Conservation (phyloP, 1,140 invertebrate genomes). For the Cotesia vestalis region DNA sequence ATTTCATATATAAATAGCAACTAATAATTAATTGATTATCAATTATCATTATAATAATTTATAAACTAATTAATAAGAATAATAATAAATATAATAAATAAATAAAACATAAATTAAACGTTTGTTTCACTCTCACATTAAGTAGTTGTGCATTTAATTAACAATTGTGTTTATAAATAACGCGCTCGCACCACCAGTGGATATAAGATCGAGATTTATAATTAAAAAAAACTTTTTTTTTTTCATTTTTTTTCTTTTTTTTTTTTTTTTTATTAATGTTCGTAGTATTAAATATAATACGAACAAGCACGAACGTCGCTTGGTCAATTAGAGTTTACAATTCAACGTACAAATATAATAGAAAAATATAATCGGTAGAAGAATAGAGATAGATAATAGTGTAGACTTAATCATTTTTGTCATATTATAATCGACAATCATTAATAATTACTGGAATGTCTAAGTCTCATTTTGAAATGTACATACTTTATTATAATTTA, state of each 20-base stretch:
- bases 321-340: constrained; percentile 63
- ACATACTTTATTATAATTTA: constrained; percentile 31
- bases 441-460: constrained; percentile 46
- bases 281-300: constrained; percentile 22
- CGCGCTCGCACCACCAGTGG: constrained; percentile 26
- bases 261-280: constrained; percentile 34
- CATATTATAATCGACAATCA: constrained; percentile 40
- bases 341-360: constrained; percentile 67
- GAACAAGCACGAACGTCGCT: constrained; percentile 53
- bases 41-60: too few species aligned
- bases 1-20: too few species aligned
- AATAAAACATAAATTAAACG: constrained; percentile 5
- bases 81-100: background rate
- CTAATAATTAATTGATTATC: too few species aligned
- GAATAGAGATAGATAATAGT: constrained; percentile 65
- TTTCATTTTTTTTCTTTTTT: constrained; percentile 11
- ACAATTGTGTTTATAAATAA: constrained; percentile 31
- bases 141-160: constrained; percentile 25
- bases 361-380: constrained; percentile 68
- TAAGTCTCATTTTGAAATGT: constrained; percentile 41
- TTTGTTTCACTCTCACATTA: constrained; percentile 16
- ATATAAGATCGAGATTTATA: constrained; percentile 9
- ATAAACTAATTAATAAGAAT: too few species aligned
- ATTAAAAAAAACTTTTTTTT: background rate
- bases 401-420: constrained; percentile 58